Percentiles rank a stretch among this genome's conserved stretches.
Conservation (phyloP, 2,797 vertebrate species). For the Squalus acanthias region DNA sequence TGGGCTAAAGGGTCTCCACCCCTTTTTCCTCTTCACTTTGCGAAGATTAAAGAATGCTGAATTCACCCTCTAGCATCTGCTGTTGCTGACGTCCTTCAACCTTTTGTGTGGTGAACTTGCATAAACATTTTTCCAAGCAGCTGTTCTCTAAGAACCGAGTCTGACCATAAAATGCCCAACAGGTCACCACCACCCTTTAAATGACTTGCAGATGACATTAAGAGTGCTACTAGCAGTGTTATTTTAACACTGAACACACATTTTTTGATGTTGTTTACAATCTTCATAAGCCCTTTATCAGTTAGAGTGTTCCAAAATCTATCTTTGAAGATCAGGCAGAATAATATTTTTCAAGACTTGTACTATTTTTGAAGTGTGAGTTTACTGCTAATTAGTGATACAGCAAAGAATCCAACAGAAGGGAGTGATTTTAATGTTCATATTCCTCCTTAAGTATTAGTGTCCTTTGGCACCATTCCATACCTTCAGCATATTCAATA, state of each 20-base stretch:
- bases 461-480: neutral
- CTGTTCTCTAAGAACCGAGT: neutral
- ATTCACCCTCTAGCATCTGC: neutral
- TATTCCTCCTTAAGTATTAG: neutral
- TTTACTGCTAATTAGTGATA: neutral
- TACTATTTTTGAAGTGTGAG: neutral
- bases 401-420: neutral
- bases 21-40: neutral
- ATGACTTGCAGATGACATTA: conserved; percentile 21
- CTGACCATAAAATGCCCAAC: neutral
- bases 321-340: neutral
- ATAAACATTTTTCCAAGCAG: neutral
- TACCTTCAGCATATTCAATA: neutral
- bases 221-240: neutral
- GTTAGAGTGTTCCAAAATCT: neutral
- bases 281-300: neutral
- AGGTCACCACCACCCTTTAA: conserved; percentile 23
- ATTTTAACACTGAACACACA: neutral
- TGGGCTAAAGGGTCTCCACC: neutral
- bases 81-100: neutral
- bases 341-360: conserved; percentile 15
- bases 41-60: neutral
- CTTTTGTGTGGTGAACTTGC: neutral
- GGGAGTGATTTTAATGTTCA: neutral
- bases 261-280: neutral